Conservation (phyloP, 1,140 invertebrate genomes). For the Anoplolepis gracilipes region DNA sequence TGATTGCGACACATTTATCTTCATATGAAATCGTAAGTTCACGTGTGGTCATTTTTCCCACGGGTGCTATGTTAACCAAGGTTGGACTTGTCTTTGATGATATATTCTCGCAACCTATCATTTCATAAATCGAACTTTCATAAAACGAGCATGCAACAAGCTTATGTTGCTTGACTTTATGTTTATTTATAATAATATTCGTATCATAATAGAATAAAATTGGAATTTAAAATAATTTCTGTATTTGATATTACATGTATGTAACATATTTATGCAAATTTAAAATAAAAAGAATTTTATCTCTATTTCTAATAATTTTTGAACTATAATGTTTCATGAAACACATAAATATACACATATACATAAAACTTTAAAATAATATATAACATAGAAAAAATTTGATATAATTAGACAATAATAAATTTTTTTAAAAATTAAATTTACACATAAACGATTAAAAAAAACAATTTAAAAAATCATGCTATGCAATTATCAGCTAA, state of each 20-base stretch:
- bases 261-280: background rate
- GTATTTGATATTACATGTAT: background rate
- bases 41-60: background rate
- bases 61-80: background rate
- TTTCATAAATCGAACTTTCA: constrained; percentile 28
- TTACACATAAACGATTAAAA: too few species aligned
- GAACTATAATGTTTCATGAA: background rate
- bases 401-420: too few species aligned
- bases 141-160: background rate
- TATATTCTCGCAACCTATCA: background rate
- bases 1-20: constrained; percentile 24
- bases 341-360: too few species aligned
- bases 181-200: background rate
- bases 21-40: constrained; percentile 12
- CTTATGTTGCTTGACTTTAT: background rate
- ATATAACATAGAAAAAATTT: too few species aligned
- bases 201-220: background rate
- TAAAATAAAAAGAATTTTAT: background rate
- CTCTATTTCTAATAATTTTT: background rate
- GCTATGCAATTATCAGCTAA: too few species aligned
- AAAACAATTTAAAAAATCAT: too few species aligned
- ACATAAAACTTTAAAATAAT: too few species aligned
- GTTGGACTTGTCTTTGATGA: background rate
- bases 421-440: too few species aligned
- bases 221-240: background rate